These are phyloP conservation scores for Timema cristinae DNA, from an alignment of 2,888 invertebrate genomes.

Conservation along the genomic window DNA sequence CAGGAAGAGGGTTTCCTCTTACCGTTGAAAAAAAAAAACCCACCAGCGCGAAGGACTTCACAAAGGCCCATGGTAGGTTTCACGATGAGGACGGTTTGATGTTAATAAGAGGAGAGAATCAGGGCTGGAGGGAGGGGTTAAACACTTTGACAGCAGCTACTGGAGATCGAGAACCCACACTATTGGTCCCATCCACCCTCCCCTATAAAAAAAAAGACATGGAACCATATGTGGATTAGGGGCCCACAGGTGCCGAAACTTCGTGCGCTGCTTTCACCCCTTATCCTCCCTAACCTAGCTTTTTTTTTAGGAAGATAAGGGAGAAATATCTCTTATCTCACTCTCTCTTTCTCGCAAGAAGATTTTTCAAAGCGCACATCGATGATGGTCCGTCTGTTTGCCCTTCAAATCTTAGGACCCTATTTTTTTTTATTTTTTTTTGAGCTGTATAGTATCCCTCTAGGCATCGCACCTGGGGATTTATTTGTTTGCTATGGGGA, in stretches of 20 bases:
- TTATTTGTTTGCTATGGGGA: neutral
- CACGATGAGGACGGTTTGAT: too few species aligned
- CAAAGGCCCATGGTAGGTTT: too few species aligned
- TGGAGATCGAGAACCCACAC: too few species aligned
- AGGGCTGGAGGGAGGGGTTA: too few species aligned
- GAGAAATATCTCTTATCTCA: too few species aligned
- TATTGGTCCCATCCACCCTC: neutral
- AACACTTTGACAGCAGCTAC: too few species aligned
- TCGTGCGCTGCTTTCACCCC: constrained; percentile 17
- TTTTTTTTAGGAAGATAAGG: too few species aligned
- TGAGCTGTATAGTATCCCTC: constrained; percentile 19
- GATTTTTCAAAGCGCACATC: neutral
- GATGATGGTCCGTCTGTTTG: constrained; percentile 11
- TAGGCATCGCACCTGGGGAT: constrained; percentile 29
- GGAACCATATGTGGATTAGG: neutral
- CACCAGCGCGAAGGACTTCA: too few species aligned
- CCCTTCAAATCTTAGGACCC: neutral
- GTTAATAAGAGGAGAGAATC: too few species aligned
- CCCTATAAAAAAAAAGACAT: neutral
- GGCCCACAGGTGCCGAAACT: constrained; percentile 28
- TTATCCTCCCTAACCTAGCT: neutral
- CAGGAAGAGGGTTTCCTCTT: too few species aligned
- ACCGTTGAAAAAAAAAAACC: too few species aligned
- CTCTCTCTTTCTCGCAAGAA: too few species aligned
- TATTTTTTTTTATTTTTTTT: neutral